Evolutionary conservation across 2,888 invertebrate genomes (phyloP).

Genomic region (Helleia helle): DNA sequence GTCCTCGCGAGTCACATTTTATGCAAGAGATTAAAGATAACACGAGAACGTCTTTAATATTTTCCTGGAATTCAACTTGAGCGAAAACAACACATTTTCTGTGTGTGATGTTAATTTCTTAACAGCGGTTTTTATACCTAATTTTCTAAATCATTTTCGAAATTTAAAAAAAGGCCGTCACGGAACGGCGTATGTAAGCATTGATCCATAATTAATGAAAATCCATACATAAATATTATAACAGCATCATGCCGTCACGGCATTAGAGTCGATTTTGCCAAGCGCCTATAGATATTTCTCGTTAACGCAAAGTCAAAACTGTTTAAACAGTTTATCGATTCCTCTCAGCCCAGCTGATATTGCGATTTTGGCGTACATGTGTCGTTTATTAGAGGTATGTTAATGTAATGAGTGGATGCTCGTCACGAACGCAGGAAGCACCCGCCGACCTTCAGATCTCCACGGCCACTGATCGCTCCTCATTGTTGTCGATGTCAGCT

Average conservation of each 20-base stretch:
- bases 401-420: slow-evolving; percentile 38
- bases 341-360: slow-evolving; percentile 7
- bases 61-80: neutral
- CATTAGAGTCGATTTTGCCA: too few relatives aligned
- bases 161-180: too few relatives aligned
- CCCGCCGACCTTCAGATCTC: slow-evolving; percentile 54
- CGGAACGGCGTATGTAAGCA: too few relatives aligned
- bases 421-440: slow-evolving; percentile 70
- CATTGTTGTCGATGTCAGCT: slow-evolving; percentile 36
- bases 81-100: slow-evolving; percentile 2
- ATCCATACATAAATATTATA: too few relatives aligned
- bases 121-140: too few relatives aligned
- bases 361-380: slow-evolving; percentile 14
- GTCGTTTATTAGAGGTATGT: slow-evolving; percentile 20
- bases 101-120: neutral
- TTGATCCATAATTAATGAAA: too few relatives aligned
- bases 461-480: slow-evolving; percentile 49
- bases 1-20: neutral
- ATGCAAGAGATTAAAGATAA: neutral
- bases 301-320: too few relatives aligned
- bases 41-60: neutral
- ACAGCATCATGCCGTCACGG: too few relatives aligned
- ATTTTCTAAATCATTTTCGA: too few relatives aligned
- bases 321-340: too few relatives aligned
- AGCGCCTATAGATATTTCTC: too few relatives aligned